Percentiles rank a stretch among this genome's conserved stretches.
phyloP scores from a whole-genome alignment of 2,797 vertebrate genomes.

The Chrosomus eos region DNA sequence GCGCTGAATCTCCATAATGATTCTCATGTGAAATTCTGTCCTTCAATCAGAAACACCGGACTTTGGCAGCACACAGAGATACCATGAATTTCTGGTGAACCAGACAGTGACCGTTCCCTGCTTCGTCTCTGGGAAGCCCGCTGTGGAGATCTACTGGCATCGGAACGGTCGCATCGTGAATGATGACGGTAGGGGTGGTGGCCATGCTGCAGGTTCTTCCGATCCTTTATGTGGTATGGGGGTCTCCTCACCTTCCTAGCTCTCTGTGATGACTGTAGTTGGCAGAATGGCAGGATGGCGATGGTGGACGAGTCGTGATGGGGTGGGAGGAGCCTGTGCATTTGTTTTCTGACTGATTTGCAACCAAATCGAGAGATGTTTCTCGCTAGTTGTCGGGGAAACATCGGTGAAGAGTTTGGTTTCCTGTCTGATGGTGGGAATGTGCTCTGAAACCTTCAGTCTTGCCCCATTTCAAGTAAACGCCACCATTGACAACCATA shows the following conservation, averaged over 20 bases:
- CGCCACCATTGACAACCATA: constrained; percentile 55
- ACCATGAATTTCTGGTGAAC: constrained; percentile 78
- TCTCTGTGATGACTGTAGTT: constrained; percentile 40
- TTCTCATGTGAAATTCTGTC: constrained; percentile 9
- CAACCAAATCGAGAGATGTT: constrained; percentile 52
- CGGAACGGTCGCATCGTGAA: constrained; percentile 52
- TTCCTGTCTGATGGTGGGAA: not conserved
- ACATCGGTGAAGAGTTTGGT: constrained; percentile 42
- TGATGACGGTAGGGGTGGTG: constrained; percentile 66
- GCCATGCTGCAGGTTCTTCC: constrained; percentile 26
- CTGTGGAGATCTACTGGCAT: constrained; percentile 70
- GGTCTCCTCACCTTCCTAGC: constrained; percentile 45
- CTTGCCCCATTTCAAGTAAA: constrained; percentile 30
- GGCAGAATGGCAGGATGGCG: constrained; percentile 35
- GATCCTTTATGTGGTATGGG: constrained; percentile 41
- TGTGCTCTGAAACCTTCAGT: not conserved
- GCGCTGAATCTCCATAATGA: not conserved
- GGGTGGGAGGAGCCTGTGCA: not conserved
- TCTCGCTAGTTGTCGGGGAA: constrained; percentile 25
- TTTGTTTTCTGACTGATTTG: constrained; percentile 32
- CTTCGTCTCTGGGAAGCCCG: constrained; percentile 68
- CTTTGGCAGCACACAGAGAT: constrained; percentile 66
- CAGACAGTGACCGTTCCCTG: constrained; percentile 68
- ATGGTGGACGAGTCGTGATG: constrained; percentile 43
- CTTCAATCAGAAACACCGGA: constrained; percentile 70